Evolutionary conservation across 2,888 invertebrate genomes (phyloP), one percentile per base, ranked within the genome.

Genomic region (Limnephilus lunatus): DNA sequence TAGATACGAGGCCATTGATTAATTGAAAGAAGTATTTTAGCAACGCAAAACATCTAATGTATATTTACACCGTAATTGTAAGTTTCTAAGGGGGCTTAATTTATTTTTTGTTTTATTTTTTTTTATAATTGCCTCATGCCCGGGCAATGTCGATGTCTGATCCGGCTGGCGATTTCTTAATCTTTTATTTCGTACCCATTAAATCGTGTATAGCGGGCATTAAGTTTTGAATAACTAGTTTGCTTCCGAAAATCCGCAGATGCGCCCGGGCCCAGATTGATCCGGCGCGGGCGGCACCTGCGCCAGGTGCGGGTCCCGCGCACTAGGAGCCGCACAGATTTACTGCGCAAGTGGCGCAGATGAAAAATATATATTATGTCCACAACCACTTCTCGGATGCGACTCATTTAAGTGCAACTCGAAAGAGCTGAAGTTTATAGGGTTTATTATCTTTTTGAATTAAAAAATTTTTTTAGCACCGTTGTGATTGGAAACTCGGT

Each of bases 241-340:
- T 68, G 68, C 68, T 68, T 68, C 68, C 68, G 68, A 68, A 68
- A 68, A 68, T 25, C 68, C n/a, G 68, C 68, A 68, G 68, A 68
- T 68, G 86, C 19, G 86, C n/a, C 48, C n/a, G 44, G 30, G 39
- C 86, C 86, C 83, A 83, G 83, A 32, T 83, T 35, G 83, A 83
- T 83, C 32, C 86, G 35, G 48, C 90, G 90, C 85, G 90, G 44
- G 81, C 31, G 35, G 48, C 92, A 92, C 92, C 92, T 92, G 92
- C 92, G 91, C 92, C 92, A 92, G 92, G 92, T 92, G 92, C 87
- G 32, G 14, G 31, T 35, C 68, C 53, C n/a, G 68, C 68, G 68
- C 68, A 68, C 68, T 68, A 25, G 68, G 68, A 25, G 1, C 68
- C 25, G 68, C 68, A 68, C 68, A 68, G 68, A 68, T 68, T 68